These are phyloP conservation scores for Copidosoma aretas DNA, from an alignment of 2,888 invertebrate species.

Conservation along the genomic window DNA sequence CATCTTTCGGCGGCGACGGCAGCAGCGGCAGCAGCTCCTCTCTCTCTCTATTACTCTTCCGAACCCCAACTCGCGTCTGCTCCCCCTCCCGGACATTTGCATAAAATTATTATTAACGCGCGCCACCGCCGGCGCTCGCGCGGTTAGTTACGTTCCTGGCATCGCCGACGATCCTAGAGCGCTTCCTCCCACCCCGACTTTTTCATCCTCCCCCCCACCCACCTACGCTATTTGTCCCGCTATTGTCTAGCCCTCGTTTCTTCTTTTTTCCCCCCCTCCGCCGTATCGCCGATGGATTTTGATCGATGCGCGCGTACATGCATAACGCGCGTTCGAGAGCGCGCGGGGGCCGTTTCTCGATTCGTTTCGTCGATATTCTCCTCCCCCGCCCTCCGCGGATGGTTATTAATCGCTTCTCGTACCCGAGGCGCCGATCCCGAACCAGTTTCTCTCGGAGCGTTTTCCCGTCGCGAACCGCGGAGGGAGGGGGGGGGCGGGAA, in stretches of 20 bases:
- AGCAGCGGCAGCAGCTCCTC: constrained; percentile 6
- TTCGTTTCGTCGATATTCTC: constrained; percentile 36
- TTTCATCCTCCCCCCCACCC: not conserved
- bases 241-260: not conserved
- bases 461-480: no score
- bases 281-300: constrained; percentile 47
- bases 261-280: not conserved
- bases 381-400: not conserved
- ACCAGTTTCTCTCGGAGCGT: no score
- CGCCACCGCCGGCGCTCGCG: constrained; percentile 37
- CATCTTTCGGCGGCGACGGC: constrained; percentile 1
- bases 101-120: constrained; percentile 58
- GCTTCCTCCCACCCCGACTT: not conserved
- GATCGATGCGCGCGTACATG: no score
- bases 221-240: not conserved
- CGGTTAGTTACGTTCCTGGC: constrained; percentile 48
- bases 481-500: constrained; percentile 12
- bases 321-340: no score
- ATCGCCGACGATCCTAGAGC: constrained; percentile 31
- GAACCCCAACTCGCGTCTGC: constrained; percentile 40
- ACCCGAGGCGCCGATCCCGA: constrained; percentile 3
- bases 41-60: constrained; percentile 19
- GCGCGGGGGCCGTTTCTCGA: no score
- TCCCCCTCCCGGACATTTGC: constrained; percentile 49
- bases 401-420: constrained; percentile 29